Percentiles rank a stretch among this genome's conserved stretches.
Evolutionary conservation across 2,113 vertebrate species (phyloP).

Genomic region (Amblyornis subalaris): DNA sequence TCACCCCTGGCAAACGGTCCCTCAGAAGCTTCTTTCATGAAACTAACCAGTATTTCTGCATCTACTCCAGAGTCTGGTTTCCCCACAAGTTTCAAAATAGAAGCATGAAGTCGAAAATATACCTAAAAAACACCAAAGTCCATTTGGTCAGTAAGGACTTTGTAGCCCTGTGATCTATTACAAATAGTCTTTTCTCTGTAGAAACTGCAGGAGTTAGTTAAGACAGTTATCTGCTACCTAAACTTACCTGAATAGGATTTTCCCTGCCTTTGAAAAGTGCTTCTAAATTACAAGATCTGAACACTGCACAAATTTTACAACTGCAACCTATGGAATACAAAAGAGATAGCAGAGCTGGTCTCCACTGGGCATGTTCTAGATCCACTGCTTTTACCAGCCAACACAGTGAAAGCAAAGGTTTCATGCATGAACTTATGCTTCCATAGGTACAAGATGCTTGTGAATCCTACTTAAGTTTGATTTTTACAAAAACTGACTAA

Average conservation of each 20-base stretch:
- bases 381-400: neutral
- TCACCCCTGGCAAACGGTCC: slow-evolving; percentile 94
- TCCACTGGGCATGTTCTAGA: neutral
- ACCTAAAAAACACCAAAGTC: slow-evolving; percentile 71
- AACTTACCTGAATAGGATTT: neutral
- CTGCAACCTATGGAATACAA: neutral
- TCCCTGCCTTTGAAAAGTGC: neutral
- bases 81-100: slow-evolving; percentile 90
- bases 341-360: neutral
- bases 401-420: neutral
- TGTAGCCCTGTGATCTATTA: neutral
- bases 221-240: neutral
- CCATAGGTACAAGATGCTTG: fast-evolving
- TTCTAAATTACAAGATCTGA: neutral
- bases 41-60: slow-evolving; percentile 83
- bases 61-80: slow-evolving; percentile 77
- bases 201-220: neutral
- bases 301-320: neutral
- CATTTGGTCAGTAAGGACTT: neutral
- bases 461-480: neutral
- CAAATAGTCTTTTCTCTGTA: neutral
- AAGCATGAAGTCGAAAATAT: slow-evolving; percentile 90
- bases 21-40: slow-evolving; percentile 89
- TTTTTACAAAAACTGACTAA: neutral
- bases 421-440: neutral